These are phyloP conservation scores for Erpornis zantholeuca DNA, from an alignment of 2,113 vertebrate genomes.

Conservation along the genomic window DNA sequence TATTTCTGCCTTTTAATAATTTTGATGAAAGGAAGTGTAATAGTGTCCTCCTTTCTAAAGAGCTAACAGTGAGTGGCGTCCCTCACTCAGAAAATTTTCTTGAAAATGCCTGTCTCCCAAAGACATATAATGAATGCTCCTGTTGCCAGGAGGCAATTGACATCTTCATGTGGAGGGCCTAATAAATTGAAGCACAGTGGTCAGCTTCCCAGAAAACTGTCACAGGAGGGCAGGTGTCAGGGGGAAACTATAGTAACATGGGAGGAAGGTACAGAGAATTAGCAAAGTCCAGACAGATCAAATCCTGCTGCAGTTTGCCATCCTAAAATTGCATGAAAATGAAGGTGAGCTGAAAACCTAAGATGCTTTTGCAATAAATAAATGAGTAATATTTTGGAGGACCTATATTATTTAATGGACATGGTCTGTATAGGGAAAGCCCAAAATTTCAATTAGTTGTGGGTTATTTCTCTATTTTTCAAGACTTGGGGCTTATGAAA, in stretches of 20 bases:
- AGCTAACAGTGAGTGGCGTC: not conserved
- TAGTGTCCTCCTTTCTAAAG: not conserved
- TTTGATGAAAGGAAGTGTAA: not conserved
- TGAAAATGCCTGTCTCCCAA: not conserved
- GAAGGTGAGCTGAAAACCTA: not conserved
- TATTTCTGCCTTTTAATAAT: not conserved
- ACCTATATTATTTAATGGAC: not conserved
- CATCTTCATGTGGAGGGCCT: constrained; percentile 14
- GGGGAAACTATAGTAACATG: constrained; percentile 12
- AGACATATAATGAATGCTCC: not conserved
- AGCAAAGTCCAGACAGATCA: constrained; percentile 16
- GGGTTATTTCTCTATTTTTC: not conserved
- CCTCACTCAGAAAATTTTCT: not conserved
- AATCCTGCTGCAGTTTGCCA: not conserved
- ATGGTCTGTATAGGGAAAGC: not conserved
- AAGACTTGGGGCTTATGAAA: not conserved
- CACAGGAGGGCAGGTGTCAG: not conserved
- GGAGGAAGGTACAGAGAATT: not conserved
- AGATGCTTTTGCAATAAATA: not conserved
- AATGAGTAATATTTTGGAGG: not conserved
- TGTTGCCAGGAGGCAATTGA: constrained; percentile 40
- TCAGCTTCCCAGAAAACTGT: constrained; percentile 31
- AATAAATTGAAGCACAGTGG: constrained; percentile 29
- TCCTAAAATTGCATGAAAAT: not conserved
- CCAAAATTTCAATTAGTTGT: not conserved